Evolutionary conservation across 1,140 invertebrate genomes (phyloP).

Genomic region (Leucophenga varia): DNA sequence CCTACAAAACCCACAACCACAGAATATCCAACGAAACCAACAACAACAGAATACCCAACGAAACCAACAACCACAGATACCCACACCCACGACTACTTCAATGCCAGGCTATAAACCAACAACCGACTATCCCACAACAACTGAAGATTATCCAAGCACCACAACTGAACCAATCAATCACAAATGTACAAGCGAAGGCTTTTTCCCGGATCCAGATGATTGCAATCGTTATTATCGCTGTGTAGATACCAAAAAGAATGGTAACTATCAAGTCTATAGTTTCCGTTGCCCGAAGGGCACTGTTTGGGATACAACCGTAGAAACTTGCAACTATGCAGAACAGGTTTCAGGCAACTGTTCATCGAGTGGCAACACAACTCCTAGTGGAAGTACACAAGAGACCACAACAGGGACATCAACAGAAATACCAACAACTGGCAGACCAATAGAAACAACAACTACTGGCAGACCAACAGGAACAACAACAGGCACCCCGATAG

Average conservation of each 20-base stretch:
- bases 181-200: conserved; percentile 36
- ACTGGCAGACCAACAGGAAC: not conserved
- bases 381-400: conserved; percentile 36
- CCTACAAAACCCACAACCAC: conserved; percentile 21
- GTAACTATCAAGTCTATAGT: conserved; percentile 61
- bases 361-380: conserved; percentile 18
- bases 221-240: conserved; percentile 73
- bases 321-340: conserved; percentile 63
- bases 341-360: conserved; percentile 43
- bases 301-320: conserved; percentile 64
- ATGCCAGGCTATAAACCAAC: conserved; percentile 21
- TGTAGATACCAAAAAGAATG: conserved; percentile 60
- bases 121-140: conserved; percentile 10
- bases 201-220: conserved; percentile 55
- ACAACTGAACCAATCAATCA: conserved; percentile 31
- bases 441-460: conserved; percentile 1
- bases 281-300: conserved; percentile 68
- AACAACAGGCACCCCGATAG: conserved; percentile 3
- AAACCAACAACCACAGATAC: conserved; percentile 10
- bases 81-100: conserved; percentile 10
- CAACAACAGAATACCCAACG: conserved; percentile 13
- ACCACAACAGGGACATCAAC: conserved; percentile 16
- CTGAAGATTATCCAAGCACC: conserved; percentile 18
- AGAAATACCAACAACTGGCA: conserved; percentile 11
- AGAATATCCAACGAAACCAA: conserved; percentile 12